Base-by-base conservation (phyloP, 2,113 vertebrate genomes). In the Callaeas wilsoni region DNA sequence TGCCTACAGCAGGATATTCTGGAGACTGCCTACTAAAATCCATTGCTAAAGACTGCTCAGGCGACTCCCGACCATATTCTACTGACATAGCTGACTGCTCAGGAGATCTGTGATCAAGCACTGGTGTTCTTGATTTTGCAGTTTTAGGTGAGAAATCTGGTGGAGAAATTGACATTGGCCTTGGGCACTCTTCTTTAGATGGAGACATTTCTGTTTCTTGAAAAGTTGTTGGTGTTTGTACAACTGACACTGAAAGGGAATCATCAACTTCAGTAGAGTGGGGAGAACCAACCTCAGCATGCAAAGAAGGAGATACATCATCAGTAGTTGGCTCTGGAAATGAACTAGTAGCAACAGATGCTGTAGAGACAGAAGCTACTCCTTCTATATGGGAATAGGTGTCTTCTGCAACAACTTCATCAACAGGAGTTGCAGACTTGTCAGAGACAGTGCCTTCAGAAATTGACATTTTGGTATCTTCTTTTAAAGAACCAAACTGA, bases 401-500 rank as follows among this genome's bases (percentile, higher is more conserved):
- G 50, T 99, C 99, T 96, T 99, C 99, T 79, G 99, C 99, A 56
- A 99, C 98, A 47, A 98, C 99, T 73, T 99, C 99, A 84, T 99
- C 99, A 16, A 99, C 98, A 1, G 99, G 99, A 20, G 99, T 99
- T 53, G 97, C 99, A 81, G 99, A 99, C 86, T 99, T 99, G 96
- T 99, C 99, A 70, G 99, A 99, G 81, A 99, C 98, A 12, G 99
- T 99, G 32, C 99, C 99, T 97, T 99, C 99, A 69, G 99, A 99
- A 97, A 99, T 99, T 8, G 99, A 99, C 99, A 99, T 99, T 98
- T 99, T 99, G 30, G 98, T 99, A 27, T 99, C 99, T 91, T 99
- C 99, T 97, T 99, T 99, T 81, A 99, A 98, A 18, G 98, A 97
- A 42, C 98, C 96, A 17, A 98, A 98, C 80, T 97, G 98, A 90